Percentiles rank a stretch among this genome's conserved stretches.
phyloP scores from a whole-genome alignment of 2,888 invertebrate genomes.

The Temnothorax rugatulus region DNA sequence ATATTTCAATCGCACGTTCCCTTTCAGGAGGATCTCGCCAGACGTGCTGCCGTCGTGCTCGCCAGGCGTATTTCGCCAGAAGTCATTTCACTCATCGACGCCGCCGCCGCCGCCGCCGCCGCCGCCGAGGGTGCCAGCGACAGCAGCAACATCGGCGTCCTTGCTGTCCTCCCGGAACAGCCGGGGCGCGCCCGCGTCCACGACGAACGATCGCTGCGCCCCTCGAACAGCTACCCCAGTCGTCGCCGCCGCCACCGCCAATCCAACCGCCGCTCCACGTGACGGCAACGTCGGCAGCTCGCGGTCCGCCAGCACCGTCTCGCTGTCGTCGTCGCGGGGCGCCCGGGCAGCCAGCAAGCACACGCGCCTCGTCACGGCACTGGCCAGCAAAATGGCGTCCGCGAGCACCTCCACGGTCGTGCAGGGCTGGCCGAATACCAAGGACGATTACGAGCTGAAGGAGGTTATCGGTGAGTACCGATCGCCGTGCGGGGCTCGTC shows the following conservation, averaged over 20 bases:
- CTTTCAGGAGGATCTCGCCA: conserved; percentile 88
- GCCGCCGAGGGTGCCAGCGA: conserved; percentile 12
- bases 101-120: conserved; percentile 83
- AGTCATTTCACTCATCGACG: conserved; percentile 85
- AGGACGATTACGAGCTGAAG: conserved; percentile 96
- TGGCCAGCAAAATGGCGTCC: conserved; percentile 89
- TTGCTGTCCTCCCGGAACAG: conserved; percentile 43
- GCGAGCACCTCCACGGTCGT: conserved; percentile 87
- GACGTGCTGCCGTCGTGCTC: conserved; percentile 89
- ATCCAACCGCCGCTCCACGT: conserved; percentile 18
- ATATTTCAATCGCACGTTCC: not conserved
- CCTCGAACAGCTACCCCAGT: conserved; percentile 2
- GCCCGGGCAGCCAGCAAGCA: conserved; percentile 85
- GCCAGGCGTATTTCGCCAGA: conserved; percentile 89
- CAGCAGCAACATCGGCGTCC: conserved; percentile 60
- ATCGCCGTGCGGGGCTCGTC: not conserved
- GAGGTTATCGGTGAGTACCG: conserved; percentile 95
- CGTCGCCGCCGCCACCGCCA: not conserved
- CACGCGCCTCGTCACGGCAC: conserved; percentile 88
- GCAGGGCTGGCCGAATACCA: conserved; percentile 94
- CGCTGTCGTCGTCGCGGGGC: conserved; percentile 76
- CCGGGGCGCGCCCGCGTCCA: conserved; percentile 47
- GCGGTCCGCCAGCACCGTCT: conserved; percentile 5
- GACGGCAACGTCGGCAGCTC: conserved; percentile 22
- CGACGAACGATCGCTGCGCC: conserved; percentile 51